phyloP scores from a whole-genome alignment of 2,797 vertebrate species.

The Vireo griseus region DNA sequence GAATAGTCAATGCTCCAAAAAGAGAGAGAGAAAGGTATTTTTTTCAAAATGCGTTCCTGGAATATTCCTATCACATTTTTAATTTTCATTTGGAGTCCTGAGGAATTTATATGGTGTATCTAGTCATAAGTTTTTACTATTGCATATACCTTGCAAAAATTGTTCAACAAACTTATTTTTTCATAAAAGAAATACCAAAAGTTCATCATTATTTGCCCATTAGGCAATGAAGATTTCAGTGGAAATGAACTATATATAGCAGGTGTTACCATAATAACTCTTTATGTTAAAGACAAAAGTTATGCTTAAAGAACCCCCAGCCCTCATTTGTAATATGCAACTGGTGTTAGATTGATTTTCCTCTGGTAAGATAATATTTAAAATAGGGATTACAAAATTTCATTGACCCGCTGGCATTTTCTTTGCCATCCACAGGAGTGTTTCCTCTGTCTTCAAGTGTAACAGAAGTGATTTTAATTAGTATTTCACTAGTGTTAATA shows the following conservation, averaged over 20 bases:
- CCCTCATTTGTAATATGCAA: not conserved
- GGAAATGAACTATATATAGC: not conserved
- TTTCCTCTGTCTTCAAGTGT: not conserved
- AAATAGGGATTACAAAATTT: not conserved
- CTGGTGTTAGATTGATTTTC: not conserved
- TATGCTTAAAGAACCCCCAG: not conserved
- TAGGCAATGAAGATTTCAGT: not conserved
- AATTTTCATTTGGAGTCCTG: not conserved
- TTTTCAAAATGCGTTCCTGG: not conserved
- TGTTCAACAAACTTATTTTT: not conserved
- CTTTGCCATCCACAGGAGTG: not conserved
- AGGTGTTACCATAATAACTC: not conserved
- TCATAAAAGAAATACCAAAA: not conserved
- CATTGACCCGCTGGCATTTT: not conserved
- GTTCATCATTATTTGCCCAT: not conserved
- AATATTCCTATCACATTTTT: not conserved
- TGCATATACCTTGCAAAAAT: not conserved
- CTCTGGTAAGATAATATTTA: not conserved
- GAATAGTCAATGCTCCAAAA: not conserved
- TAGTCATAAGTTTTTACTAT: not conserved
- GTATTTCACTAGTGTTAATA: not conserved
- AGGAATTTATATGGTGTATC: not conserved
- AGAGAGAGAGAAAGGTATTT: not conserved
- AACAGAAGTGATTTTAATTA: conserved; percentile 33
- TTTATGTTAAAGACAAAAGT: not conserved